Conservation (phyloP, 2,797 vertebrate species). For the Poeciliopsis infans region DNA sequence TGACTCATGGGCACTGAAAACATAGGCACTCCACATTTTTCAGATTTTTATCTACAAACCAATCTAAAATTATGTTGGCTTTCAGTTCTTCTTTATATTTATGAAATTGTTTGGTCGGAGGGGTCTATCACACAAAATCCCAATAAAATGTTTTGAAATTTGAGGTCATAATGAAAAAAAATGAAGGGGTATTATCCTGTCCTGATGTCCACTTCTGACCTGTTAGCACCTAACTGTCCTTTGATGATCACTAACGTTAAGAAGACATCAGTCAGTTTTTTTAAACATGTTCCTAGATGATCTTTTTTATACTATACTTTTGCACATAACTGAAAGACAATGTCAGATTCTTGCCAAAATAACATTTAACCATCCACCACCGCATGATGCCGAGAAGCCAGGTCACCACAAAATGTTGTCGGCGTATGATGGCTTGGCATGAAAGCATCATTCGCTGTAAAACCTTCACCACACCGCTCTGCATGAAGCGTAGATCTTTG, state of each 20-base stretch:
- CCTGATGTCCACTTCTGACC: slow-evolving; percentile 8
- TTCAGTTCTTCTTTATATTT: neutral
- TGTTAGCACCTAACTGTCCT: slow-evolving; percentile 14
- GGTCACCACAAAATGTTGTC: slow-evolving; percentile 34
- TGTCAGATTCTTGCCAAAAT: neutral
- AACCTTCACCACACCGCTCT: slow-evolving; percentile 41
- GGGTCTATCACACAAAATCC: neutral
- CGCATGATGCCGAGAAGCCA: slow-evolving; percentile 26
- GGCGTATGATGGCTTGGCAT: slow-evolving; percentile 8
- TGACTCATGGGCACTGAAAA: neutral
- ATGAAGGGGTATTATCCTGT: neutral
- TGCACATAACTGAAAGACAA: neutral
- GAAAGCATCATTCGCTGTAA: slow-evolving; percentile 33
- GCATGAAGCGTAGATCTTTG: slow-evolving; percentile 13
- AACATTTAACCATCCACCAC: slow-evolving; percentile 20
- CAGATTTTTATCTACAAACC: neutral
- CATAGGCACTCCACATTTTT: neutral
- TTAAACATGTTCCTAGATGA: neutral
- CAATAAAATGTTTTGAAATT: neutral
- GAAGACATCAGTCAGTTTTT: neutral
- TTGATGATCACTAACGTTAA: slow-evolving; percentile 15
- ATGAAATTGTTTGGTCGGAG: neutral
- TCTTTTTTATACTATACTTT: neutral
- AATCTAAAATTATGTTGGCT: neutral
- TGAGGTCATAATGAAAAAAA: neutral